Evolutionary conservation across 2,113 vertebrate species (phyloP).

Genomic region (Phrynosoma blainvillii): DNA sequence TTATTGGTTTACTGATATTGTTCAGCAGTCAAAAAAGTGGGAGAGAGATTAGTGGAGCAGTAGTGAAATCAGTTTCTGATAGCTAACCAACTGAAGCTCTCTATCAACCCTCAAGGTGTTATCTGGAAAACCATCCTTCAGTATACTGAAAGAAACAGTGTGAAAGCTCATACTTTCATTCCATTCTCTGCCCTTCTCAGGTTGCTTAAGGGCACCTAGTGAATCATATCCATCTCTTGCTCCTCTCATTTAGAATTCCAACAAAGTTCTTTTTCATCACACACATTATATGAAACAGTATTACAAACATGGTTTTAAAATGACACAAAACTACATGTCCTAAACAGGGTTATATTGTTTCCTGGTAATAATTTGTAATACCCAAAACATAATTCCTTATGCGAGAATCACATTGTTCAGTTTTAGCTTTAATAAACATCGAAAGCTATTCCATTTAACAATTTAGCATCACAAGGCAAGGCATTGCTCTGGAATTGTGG

Average conservation of each 20-base stretch:
- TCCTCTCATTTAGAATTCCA: neutral
- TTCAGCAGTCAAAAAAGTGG: neutral
- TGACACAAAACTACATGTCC: too few relatives aligned
- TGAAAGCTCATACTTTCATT: constrained; percentile 11
- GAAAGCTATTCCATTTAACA: too few relatives aligned
- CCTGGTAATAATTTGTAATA: too few relatives aligned
- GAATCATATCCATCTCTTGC: neutral
- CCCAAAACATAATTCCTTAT: too few relatives aligned
- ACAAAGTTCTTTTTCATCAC: too few relatives aligned
- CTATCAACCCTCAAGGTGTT: neutral
- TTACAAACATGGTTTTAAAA: too few relatives aligned
- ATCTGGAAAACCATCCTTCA: neutral
- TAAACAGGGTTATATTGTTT: too few relatives aligned
- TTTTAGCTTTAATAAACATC: too few relatives aligned
- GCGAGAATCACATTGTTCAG: too few relatives aligned
- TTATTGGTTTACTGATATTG: constrained; percentile 1
- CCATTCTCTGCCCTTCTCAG: constrained; percentile 12
- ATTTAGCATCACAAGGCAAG: too few relatives aligned
- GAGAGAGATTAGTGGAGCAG: neutral
- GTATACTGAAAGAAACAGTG: constrained; percentile 19
- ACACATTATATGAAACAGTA: too few relatives aligned
- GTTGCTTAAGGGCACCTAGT: neutral
- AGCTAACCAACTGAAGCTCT: constrained; percentile 11
- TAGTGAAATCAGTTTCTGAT: neutral
- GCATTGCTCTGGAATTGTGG: too few relatives aligned